Percentiles rank a stretch among this genome's conserved stretches.
Conservation (phyloP, 2,797 vertebrate genomes). For the Siniperca scherzeri region DNA sequence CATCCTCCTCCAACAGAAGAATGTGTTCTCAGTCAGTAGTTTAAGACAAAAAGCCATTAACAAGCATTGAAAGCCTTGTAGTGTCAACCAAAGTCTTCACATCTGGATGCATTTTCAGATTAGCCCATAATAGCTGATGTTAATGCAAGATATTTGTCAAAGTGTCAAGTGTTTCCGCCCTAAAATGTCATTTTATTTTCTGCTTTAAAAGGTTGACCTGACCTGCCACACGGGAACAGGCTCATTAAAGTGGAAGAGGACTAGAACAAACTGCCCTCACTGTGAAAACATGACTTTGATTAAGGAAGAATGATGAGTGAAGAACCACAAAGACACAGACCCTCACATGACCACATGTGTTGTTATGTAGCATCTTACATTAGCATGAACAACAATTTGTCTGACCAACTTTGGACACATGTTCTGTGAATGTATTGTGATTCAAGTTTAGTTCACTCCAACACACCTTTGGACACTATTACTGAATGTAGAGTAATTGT, state of each 20-base stretch:
- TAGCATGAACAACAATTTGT: neutral
- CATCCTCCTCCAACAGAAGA: neutral
- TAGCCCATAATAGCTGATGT: slow-evolving; percentile 10
- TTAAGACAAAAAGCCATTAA: slow-evolving; percentile 30
- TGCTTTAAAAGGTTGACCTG: neutral
- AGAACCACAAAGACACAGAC: neutral
- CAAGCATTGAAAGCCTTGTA: slow-evolving; percentile 11
- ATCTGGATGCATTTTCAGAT: slow-evolving; percentile 64
- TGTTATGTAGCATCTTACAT: too few relatives aligned
- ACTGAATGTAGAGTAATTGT: too few relatives aligned
- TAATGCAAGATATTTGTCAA: slow-evolving; percentile 57
- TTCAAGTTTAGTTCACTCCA: neutral
- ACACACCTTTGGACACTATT: neutral
- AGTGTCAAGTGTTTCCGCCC: slow-evolving; percentile 14
- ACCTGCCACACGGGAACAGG: neutral
- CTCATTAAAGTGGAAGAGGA: neutral
- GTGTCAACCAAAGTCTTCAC: slow-evolving; percentile 29
- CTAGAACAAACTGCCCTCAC: neutral
- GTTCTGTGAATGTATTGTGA: neutral
- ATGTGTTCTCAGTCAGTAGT: neutral
- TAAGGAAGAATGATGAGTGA: neutral
- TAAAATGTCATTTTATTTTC: neutral
- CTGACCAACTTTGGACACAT: neutral
- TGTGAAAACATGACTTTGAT: slow-evolving; percentile 1
- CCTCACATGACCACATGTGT: neutral